Percentiles rank a stretch among this genome's conserved stretches.
Conservation (phyloP, 2,888 invertebrate species). For the Dasypolia templi region DNA sequence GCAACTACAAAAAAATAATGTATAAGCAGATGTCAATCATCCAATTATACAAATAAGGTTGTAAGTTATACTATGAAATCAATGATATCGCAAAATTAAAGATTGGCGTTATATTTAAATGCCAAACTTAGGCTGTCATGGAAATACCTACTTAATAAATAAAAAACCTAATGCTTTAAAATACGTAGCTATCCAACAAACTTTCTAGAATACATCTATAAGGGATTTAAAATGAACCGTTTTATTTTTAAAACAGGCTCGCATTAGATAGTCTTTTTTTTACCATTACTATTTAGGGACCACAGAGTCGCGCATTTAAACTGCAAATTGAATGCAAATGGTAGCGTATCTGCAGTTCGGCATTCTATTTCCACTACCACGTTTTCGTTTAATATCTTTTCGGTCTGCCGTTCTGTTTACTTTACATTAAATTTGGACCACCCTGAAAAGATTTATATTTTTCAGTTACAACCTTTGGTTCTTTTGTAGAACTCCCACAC, state of each 20-base stretch:
- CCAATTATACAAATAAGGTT: too few species aligned
- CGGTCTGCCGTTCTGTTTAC: not conserved
- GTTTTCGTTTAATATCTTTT: not conserved
- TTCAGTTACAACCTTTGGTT: not conserved
- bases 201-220: not conserved
- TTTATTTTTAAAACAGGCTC: not conserved
- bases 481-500: not conserved
- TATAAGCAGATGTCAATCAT: too few species aligned
- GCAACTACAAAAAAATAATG: too few species aligned
- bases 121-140: too few species aligned
- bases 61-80: too few species aligned
- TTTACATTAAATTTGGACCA: not conserved
- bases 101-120: not conserved
- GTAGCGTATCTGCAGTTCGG: not conserved
- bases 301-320: not conserved
- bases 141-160: not conserved
- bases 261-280: not conserved
- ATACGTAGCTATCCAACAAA: not conserved
- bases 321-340: constrained; percentile 32
- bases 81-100: too few species aligned
- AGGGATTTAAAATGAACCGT: too few species aligned
- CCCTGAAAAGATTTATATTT: not conserved
- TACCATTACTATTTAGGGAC: constrained; percentile 3
- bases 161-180: not conserved
- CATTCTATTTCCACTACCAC: constrained; percentile 10